phyloP scores from a whole-genome alignment of 2,888 invertebrate species.

The Synanthedon formicaeformis region DNA sequence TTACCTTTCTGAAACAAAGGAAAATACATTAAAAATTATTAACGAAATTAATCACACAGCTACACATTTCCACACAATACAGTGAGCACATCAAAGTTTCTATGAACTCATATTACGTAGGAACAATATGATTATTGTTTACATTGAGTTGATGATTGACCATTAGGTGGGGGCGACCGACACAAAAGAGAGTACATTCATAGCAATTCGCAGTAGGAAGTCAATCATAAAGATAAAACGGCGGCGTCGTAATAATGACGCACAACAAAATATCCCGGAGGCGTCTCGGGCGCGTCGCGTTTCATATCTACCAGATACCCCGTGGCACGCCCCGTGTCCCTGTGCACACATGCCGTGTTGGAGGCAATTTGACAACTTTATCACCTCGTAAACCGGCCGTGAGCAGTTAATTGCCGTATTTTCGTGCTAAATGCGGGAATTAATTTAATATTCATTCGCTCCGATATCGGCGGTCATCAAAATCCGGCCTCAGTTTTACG shows the following conservation, averaged over 20 bases:
- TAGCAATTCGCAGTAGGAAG: constrained; percentile 14
- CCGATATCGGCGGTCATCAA: constrained; percentile 32
- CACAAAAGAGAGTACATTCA: background rate
- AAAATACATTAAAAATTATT: too few relatives aligned
- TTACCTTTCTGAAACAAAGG: too few relatives aligned
- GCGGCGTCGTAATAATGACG: constrained; percentile 17
- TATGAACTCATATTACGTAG: too few relatives aligned
- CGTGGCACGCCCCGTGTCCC: background rate
- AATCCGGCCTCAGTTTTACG: constrained; percentile 25
- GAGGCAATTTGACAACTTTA: constrained; percentile 34
- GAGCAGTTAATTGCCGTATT: constrained; percentile 41
- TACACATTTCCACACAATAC: too few relatives aligned
- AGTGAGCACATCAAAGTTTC: too few relatives aligned
- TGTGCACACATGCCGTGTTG: constrained; percentile 14
- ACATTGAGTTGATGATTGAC: too few relatives aligned
- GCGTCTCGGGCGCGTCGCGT: constrained; percentile 7
- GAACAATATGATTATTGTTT: too few relatives aligned
- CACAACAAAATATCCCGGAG: constrained; percentile 14
- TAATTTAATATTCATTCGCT: constrained; percentile 45
- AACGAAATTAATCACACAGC: too few relatives aligned
- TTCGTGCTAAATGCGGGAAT: constrained; percentile 37
- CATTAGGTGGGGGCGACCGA: too few relatives aligned
- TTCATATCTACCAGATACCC: background rate
- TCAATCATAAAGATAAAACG: constrained; percentile 35
- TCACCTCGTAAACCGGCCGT: constrained; percentile 38